phyloP scores from a whole-genome alignment of 2,888 invertebrate genomes.

The Temnothorax rugatulus region DNA sequence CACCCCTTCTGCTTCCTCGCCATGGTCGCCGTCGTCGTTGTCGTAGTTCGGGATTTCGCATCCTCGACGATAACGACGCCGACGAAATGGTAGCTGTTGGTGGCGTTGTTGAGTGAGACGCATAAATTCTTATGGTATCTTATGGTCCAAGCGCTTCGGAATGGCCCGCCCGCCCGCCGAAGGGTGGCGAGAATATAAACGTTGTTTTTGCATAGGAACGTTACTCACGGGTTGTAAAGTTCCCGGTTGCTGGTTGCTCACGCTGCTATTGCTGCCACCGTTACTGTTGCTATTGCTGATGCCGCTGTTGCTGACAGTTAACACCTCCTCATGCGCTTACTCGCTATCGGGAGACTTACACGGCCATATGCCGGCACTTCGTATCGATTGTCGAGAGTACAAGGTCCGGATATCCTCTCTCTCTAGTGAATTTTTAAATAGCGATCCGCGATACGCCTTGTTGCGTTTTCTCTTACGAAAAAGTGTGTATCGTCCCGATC shows the following conservation, averaged over 20 bases:
- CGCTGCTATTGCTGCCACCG: background rate
- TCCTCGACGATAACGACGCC: slow-evolving; percentile 51
- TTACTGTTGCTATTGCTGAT: slow-evolving; percentile 24
- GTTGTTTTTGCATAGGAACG: slow-evolving; percentile 71
- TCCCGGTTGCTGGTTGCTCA: slow-evolving; percentile 10
- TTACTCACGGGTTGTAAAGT: slow-evolving; percentile 71
- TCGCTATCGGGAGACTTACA: slow-evolving; percentile 39
- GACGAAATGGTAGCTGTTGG: slow-evolving; percentile 60
- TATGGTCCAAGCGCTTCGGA: slow-evolving; percentile 69
- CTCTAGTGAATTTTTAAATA: slow-evolving; percentile 19
- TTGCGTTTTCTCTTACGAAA: background rate
- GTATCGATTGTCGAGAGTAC: slow-evolving; percentile 23
- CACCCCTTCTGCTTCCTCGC: slow-evolving; percentile 34
- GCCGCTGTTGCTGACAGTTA: slow-evolving; percentile 21
- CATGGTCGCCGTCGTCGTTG: slow-evolving; percentile 30
- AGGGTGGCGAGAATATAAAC: slow-evolving; percentile 72
- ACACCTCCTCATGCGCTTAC: slow-evolving; percentile 19
- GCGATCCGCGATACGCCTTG: background rate
- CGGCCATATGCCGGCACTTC: slow-evolving; percentile 36
- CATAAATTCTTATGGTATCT: slow-evolving; percentile 74
- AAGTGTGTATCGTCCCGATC: background rate
- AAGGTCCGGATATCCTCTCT: slow-evolving; percentile 30
- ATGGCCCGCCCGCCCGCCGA: slow-evolving; percentile 61
- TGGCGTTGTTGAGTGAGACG: slow-evolving; percentile 61
- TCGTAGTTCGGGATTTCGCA: slow-evolving; percentile 59